A percentile compares a stretch with the other conserved stretches of the same genome.
These are phyloP conservation scores for Brachyrhaphis roseni DNA, from an alignment of 2,797 vertebrate genomes.

Conservation along the genomic window DNA sequence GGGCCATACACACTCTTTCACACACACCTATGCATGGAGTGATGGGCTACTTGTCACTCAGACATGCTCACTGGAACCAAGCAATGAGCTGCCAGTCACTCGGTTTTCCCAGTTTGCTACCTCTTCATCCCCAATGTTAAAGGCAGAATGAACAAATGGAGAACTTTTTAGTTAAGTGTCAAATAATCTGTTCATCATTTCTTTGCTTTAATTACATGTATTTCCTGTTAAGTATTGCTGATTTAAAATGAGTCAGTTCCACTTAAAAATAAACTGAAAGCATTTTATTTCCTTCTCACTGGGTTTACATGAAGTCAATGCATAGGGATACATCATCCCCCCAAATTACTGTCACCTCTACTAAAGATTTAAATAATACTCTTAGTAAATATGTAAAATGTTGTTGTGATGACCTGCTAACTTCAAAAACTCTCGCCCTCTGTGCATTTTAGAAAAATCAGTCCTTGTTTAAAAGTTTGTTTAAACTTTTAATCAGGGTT, in stretches of 20 bases:
- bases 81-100: slow-evolving; percentile 47
- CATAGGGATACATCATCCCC: not conserved
- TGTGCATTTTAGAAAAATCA: not conserved
- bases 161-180: not conserved
- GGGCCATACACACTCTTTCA: slow-evolving; percentile 77
- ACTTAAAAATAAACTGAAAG: not conserved
- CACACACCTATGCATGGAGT: slow-evolving; percentile 2
- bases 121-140: slow-evolving; percentile 12
- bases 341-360: not conserved
- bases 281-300: not conserved
- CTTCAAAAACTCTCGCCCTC: not conserved
- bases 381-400: not conserved
- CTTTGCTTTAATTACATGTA: not conserved
- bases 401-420: not conserved
- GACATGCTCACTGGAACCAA: slow-evolving; percentile 37
- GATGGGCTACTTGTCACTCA: slow-evolving; percentile 53
- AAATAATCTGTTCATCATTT: not conserved
- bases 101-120: slow-evolving; percentile 10
- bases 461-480: not conserved
- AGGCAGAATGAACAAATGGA: not conserved
- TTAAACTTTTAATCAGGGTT: not conserved
- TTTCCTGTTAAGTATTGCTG: not conserved
- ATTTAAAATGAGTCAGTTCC: not conserved
- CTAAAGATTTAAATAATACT: not conserved
- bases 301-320: not conserved